phyloP scores from a whole-genome alignment of 2,113 vertebrate species.

The Lontra canadensis region DNA sequence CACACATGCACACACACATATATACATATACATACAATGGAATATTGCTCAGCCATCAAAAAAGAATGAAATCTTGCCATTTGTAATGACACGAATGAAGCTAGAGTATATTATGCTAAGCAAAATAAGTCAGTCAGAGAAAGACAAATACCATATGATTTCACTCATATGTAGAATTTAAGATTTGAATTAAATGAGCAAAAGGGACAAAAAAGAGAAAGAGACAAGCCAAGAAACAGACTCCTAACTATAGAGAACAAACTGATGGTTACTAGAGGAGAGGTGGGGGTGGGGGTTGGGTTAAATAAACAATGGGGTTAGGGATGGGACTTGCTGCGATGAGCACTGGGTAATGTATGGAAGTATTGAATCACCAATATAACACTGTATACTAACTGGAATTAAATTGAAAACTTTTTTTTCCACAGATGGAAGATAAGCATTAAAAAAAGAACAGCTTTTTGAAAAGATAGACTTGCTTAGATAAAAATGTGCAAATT shows the following conservation, averaged over 20 bases:
- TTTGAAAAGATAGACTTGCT: neutral
- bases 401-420: neutral
- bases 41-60: neutral
- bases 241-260: neutral
- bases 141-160: neutral
- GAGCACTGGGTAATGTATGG: too few species aligned
- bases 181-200: neutral
- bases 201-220: neutral
- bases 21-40: neutral
- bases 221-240: neutral
- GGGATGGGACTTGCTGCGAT: neutral
- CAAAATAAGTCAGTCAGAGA: neutral
- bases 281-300: too few species aligned
- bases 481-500: neutral
- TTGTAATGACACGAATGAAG: neutral
- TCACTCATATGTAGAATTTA: neutral
- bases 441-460: neutral
- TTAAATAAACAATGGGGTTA: neutral
- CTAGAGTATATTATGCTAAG: neutral
- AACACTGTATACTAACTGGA: neutral
- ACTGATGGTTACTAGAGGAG: neutral
- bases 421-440: neutral
- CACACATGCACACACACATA: too few species aligned
- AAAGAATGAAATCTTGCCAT: neutral
- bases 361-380: neutral